These are phyloP conservation scores for Lagorchestes hirsutus DNA, from an alignment of 2,797 vertebrate genomes.

Conservation along the genomic window DNA sequence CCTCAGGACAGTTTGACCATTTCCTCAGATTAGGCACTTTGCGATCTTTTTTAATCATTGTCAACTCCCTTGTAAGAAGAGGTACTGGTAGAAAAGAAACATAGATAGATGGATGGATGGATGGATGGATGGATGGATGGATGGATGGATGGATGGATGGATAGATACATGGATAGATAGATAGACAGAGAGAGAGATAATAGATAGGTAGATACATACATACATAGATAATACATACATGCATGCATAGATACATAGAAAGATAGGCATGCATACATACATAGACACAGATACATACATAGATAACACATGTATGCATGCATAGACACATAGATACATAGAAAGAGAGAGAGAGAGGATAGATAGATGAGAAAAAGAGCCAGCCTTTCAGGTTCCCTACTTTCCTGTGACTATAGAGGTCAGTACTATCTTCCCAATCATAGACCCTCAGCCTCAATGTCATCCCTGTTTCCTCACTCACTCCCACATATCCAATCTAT, in stretches of 20 bases:
- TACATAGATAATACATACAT: background rate
- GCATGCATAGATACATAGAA: background rate
- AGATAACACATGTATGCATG: too few species aligned
- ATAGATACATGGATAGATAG: background rate
- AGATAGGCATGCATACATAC: too few species aligned
- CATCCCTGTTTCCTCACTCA: background rate
- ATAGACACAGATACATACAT: background rate
- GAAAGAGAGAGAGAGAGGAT: too few species aligned
- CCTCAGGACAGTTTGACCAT: constrained; percentile 58
- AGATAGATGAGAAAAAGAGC: background rate
- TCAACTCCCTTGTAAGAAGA: constrained; percentile 16
- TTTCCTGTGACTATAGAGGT: background rate
- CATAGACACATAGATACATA: background rate
- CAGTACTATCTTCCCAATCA: background rate
- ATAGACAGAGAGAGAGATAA: background rate
- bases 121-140: background rate
- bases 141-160: too few species aligned
- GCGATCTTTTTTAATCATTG: constrained; percentile 56
- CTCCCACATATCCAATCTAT: background rate
- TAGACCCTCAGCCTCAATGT: background rate
- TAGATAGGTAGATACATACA: too few species aligned
- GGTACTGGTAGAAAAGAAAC: constrained; percentile 9
- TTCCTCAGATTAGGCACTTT: constrained; percentile 51
- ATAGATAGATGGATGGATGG: too few species aligned
- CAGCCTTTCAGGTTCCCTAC: background rate